Evolutionary conservation across 2,113 vertebrate genomes (phyloP).

Genomic region (Leuciscus idus): DNA sequence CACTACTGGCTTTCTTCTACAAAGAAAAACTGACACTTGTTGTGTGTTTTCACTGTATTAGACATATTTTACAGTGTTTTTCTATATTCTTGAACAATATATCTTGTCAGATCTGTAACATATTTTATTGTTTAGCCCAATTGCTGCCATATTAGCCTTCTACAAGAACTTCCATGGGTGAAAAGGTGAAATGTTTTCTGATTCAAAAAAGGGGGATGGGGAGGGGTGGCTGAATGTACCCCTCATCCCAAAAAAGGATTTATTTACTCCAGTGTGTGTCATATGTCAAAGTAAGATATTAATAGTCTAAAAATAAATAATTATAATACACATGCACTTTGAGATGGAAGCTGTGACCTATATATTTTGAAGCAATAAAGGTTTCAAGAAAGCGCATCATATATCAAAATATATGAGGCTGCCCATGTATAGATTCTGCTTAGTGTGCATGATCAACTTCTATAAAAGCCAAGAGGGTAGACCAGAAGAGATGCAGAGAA

Average conservation of each 20-base stretch:
- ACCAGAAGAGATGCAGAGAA: constrained; percentile 1
- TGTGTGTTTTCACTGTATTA: too few relatives aligned
- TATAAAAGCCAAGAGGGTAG: constrained; percentile 21
- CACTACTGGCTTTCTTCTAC: too few relatives aligned
- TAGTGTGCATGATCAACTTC: neutral
- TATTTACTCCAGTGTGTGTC: neutral
- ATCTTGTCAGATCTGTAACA: too few relatives aligned
- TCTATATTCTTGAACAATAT: too few relatives aligned
- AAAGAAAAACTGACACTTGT: too few relatives aligned
- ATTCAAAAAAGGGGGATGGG: too few relatives aligned
- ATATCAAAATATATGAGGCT: neutral
- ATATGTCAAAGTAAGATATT: neutral
- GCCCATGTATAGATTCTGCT: constrained; percentile 30
- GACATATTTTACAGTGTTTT: too few relatives aligned
- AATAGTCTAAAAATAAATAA: constrained; percentile 9
- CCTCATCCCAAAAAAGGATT: neutral
- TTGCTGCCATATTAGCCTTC: too few relatives aligned
- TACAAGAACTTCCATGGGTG: too few relatives aligned
- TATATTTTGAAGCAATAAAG: neutral
- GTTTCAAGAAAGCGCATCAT: neutral
- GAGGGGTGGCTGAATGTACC: neutral
- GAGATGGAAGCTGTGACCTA: neutral
- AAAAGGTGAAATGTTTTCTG: too few relatives aligned
- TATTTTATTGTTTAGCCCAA: too few relatives aligned
- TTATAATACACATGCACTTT: neutral